These are phyloP conservation scores for Platycnemis pennipes DNA, from an alignment of 2,888 invertebrate species.

Conservation along the genomic window DNA sequence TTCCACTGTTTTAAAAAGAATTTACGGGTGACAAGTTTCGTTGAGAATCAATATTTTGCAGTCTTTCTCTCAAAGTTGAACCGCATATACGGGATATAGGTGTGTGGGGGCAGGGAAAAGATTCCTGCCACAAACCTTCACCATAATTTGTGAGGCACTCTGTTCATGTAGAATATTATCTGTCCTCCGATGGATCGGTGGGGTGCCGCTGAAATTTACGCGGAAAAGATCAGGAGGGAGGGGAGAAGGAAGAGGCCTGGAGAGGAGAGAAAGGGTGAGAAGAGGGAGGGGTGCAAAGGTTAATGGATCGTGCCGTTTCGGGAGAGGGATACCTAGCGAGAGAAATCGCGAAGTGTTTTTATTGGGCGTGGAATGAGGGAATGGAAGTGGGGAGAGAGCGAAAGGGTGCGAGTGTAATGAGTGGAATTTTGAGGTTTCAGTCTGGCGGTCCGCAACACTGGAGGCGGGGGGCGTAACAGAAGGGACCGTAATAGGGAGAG, in stretches of 20 bases:
- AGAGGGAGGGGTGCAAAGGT: neutral
- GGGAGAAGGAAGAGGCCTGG: neutral
- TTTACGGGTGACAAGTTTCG: too few relatives aligned
- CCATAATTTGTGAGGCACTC: too few relatives aligned
- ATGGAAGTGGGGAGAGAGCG: neutral
- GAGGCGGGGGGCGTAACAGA: neutral
- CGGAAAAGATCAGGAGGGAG: neutral
- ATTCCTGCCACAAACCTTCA: too few relatives aligned
- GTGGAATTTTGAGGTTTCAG: neutral
- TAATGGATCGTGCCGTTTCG: conserved; percentile 10
- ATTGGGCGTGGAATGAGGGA: neutral
- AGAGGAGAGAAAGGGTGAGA: neutral
- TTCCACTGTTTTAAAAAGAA: too few relatives aligned
- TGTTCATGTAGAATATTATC: too few relatives aligned
- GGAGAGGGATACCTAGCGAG: neutral
- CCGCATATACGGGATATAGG: too few relatives aligned
- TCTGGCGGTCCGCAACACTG: too few relatives aligned
- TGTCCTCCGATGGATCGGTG: too few relatives aligned
- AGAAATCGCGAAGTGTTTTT: neutral
- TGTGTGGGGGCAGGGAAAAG: too few relatives aligned
- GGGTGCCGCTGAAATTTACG: conserved; percentile 33
- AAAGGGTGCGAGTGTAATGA: neutral
- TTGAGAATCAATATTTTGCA: too few relatives aligned
- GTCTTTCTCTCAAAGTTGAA: too few relatives aligned
- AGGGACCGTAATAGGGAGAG: neutral